Evolutionary conservation across 2,797 vertebrate genomes (phyloP).

Genomic region (Melanotaenia pygmaea): DNA sequence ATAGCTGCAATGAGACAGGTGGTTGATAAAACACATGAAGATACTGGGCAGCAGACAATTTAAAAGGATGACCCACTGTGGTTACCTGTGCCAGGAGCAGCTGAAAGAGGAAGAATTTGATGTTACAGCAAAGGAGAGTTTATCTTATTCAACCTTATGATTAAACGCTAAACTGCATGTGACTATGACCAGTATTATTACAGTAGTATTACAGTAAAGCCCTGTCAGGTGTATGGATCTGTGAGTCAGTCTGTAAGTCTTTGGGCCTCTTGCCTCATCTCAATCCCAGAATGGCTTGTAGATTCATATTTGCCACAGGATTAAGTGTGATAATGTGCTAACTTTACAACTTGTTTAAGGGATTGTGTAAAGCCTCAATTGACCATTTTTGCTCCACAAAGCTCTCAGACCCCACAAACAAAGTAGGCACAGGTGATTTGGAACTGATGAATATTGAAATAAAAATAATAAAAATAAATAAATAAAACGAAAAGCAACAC

Average conservation of each 20-base stretch:
- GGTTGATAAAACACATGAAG: not conserved
- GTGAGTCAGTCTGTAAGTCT: constrained; percentile 2
- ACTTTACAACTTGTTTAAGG: not conserved
- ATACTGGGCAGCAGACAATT: not conserved
- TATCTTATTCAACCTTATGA: constrained; percentile 7
- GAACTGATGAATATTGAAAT: not conserved
- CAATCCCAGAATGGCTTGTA: not conserved
- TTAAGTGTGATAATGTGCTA: not conserved
- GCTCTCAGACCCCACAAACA: not conserved
- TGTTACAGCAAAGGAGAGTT: not conserved
- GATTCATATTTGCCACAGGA: not conserved
- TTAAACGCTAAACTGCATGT: not conserved
- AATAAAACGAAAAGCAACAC: not conserved
- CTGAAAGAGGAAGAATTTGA: not conserved
- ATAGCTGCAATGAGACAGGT: not conserved
- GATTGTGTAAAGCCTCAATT: not conserved
- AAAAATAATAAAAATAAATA: not conserved
- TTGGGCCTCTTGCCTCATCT: constrained; percentile 9
- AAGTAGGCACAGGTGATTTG: not conserved
- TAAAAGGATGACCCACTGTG: not conserved
- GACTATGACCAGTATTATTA: not conserved
- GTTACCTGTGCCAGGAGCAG: not conserved
- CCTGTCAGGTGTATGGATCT: not conserved
- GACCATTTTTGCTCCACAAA: not conserved
- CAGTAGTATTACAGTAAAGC: not conserved